Percentiles rank a stretch among this genome's conserved stretches.
These are phyloP conservation scores for Vollenhovia emeryi DNA, from an alignment of 1,140 invertebrate species.

Conservation along the genomic window DNA sequence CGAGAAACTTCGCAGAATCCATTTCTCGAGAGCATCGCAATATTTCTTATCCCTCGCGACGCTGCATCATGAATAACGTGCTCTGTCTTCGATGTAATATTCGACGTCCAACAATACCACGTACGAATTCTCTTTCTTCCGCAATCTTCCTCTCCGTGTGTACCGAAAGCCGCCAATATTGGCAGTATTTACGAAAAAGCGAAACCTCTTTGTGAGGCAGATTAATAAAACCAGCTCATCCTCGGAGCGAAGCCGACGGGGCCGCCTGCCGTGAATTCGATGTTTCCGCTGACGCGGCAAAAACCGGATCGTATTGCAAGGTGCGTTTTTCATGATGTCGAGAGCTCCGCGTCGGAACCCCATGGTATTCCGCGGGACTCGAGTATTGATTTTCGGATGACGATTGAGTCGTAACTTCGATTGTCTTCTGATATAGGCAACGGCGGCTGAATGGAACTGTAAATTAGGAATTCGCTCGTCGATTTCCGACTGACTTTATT, in stretches of 20 bases:
- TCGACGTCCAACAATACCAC: slow-evolving; percentile 64
- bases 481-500: not conserved
- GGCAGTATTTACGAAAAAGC: slow-evolving; percentile 77
- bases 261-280: slow-evolving; percentile 77
- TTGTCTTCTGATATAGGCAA: slow-evolving; percentile 27
- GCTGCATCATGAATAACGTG: slow-evolving; percentile 38
- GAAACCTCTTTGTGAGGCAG: slow-evolving; percentile 77
- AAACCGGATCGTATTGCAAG: slow-evolving; percentile 74
- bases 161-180: slow-evolving; percentile 68
- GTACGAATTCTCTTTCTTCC: slow-evolving; percentile 53
- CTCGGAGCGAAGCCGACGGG: slow-evolving; percentile 75
- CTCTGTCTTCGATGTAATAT: slow-evolving; percentile 63
- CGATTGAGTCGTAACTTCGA: slow-evolving; percentile 43
- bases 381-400: slow-evolving; percentile 65
- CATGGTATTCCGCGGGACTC: slow-evolving; percentile 51
- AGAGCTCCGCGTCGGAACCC: slow-evolving; percentile 18
- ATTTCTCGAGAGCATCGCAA: slow-evolving; percentile 16
- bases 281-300: slow-evolving; percentile 79
- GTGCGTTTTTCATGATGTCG: slow-evolving; percentile 62
- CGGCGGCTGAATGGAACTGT: not conserved
- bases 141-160: slow-evolving; percentile 50
- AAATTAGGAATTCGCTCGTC: slow-evolving; percentile 5
- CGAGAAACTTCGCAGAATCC: not conserved
- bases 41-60: slow-evolving; percentile 30
- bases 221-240: slow-evolving; percentile 85